phyloP scores from a whole-genome alignment of 2,888 invertebrate species.

The Tromatobia lineatoria region DNA sequence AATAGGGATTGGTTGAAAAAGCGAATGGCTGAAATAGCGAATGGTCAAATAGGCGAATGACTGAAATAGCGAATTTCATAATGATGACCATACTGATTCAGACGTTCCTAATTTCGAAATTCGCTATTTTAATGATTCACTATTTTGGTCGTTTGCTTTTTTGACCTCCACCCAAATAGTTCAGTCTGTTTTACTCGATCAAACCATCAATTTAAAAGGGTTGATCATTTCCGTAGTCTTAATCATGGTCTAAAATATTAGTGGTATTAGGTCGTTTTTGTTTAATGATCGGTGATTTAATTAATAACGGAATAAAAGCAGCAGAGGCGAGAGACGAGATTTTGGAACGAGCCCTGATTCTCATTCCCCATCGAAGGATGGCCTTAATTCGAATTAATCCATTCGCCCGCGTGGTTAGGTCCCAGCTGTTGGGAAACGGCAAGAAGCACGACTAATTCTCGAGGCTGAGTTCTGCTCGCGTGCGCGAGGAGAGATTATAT shows the following conservation, averaged over 20 bases:
- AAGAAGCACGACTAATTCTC: slow-evolving; percentile 64
- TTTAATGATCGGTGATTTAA: not conserved
- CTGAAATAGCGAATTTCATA: too few species aligned
- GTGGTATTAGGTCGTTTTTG: not conserved
- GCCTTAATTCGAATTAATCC: slow-evolving; percentile 71
- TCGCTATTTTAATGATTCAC: too few species aligned
- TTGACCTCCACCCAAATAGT: too few species aligned
- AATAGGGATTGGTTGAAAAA: too few species aligned
- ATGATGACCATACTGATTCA: too few species aligned
- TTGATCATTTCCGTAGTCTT: too few species aligned
- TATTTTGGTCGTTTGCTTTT: too few species aligned
- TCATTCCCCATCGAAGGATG: slow-evolving; percentile 38
- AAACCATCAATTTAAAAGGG: not conserved
- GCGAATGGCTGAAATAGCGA: too few species aligned
- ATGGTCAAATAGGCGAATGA: too few species aligned
- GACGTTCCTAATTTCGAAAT: too few species aligned
- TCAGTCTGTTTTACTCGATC: too few species aligned
- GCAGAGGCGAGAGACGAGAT: not conserved
- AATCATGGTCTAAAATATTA: not conserved
- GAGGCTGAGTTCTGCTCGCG: slow-evolving; percentile 47
- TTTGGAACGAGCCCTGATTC: not conserved
- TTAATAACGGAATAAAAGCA: slow-evolving; percentile 5
- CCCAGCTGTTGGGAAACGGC: slow-evolving; percentile 65
- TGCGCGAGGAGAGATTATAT: slow-evolving; percentile 48
- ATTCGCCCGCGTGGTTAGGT: slow-evolving; percentile 62